A percentile compares a stretch with the other conserved stretches of the same genome.
Evolutionary conservation across 2,797 vertebrate species (phyloP).

Genomic region (Hapalemur alaotrensis): DNA sequence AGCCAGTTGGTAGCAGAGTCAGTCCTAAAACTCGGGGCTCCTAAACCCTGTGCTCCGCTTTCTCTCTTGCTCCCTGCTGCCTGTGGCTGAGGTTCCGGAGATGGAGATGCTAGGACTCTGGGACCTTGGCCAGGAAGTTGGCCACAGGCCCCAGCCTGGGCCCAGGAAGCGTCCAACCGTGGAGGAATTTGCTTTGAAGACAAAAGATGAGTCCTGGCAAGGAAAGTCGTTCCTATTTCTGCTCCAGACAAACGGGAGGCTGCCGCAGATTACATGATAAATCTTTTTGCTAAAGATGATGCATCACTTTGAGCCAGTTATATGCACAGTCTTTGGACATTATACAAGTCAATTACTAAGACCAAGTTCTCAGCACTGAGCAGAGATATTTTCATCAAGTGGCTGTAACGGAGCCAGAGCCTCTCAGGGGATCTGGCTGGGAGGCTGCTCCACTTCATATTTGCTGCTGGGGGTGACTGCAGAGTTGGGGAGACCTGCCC

Average conservation of each 20-base stretch:
- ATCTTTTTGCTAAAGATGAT: constrained; percentile 74
- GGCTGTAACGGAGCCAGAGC: neutral
- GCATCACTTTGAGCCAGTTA: constrained; percentile 49
- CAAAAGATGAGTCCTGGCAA: constrained; percentile 72
- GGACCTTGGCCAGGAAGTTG: constrained; percentile 48
- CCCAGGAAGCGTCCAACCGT: constrained; percentile 51
- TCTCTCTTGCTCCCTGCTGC: neutral
- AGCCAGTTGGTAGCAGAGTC: neutral
- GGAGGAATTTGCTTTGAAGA: constrained; percentile 73
- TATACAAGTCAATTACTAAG: constrained; percentile 76
- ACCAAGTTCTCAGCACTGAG: constrained; percentile 49
- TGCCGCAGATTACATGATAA: constrained; percentile 63
- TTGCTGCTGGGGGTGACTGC: neutral
- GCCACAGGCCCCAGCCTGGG: constrained; percentile 19
- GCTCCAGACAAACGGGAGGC: constrained; percentile 62
- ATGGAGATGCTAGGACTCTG: neutral
- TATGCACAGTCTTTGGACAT: constrained; percentile 61
- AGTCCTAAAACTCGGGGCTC: neutral
- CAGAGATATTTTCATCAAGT: constrained; percentile 58
- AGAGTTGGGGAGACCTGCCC: neutral
- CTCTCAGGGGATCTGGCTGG: neutral
- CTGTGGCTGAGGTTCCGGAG: neutral
- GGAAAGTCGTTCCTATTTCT: constrained; percentile 61
- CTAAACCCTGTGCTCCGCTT: neutral
- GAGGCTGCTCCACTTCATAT: neutral